Evolutionary conservation across 2,888 invertebrate species (phyloP).

Genomic region (Seira musarum): DNA sequence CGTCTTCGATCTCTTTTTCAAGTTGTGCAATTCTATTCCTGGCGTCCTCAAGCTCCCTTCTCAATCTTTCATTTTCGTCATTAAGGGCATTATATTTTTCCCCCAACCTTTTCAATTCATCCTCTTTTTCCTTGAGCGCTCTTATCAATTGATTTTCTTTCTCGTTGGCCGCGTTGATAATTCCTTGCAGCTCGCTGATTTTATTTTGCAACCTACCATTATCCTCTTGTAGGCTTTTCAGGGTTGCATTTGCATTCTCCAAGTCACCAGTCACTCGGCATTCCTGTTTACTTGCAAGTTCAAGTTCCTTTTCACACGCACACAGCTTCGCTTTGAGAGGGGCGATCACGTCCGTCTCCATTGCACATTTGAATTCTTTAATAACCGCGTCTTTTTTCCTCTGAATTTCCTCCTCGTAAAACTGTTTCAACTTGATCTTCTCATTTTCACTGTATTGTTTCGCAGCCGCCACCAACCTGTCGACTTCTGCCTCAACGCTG

Average conservation of each 20-base stretch:
- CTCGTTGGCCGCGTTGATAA: not conserved
- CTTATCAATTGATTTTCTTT: not conserved
- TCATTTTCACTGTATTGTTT: conserved; percentile 32
- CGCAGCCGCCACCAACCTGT: conserved; percentile 30
- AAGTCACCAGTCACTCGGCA: too few species aligned
- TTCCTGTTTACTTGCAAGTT: too few species aligned
- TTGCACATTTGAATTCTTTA: conserved; percentile 43
- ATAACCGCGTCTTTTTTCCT: conserved; percentile 24
- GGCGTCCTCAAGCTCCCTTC: conserved; percentile 7
- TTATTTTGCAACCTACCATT: conserved; percentile 12
- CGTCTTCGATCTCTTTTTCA: not conserved
- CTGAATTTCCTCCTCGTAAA: conserved; percentile 39
- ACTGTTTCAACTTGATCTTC: conserved; percentile 49
- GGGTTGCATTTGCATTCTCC: too few species aligned
- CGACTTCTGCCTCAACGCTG: conserved; percentile 32
- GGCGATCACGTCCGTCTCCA: conserved; percentile 33
- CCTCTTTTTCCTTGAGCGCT: conserved; percentile 22
- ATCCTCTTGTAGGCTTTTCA: too few species aligned
- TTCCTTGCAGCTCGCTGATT: not conserved
- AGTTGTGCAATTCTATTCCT: conserved; percentile 8
- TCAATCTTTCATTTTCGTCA: conserved; percentile 35
- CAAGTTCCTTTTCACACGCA: conserved; percentile 21
- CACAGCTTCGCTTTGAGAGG: conserved; percentile 31
- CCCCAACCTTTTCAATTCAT: not conserved
- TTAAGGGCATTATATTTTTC: not conserved